These are phyloP conservation scores for Petrocephalus schoutedeni DNA, from an alignment of 2,797 vertebrate species.

Conservation along the genomic window DNA sequence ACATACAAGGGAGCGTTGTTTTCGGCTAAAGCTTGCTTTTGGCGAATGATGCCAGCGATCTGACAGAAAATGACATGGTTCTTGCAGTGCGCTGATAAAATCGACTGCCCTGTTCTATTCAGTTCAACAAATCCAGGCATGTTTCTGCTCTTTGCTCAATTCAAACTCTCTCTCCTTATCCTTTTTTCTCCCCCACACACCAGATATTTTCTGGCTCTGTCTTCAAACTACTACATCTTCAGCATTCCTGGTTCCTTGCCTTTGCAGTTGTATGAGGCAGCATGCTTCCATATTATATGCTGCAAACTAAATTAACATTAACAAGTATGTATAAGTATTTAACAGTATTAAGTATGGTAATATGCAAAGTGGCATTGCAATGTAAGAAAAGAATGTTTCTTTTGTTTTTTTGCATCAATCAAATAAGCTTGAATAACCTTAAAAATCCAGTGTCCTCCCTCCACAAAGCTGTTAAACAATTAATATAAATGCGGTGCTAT, in stretches of 20 bases:
- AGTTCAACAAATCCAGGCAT: conserved; percentile 15
- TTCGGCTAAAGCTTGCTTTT: neutral
- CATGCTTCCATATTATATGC: neutral
- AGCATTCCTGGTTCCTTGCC: neutral
- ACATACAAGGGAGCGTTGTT: neutral
- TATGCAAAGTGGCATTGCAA: neutral
- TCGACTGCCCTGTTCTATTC: neutral
- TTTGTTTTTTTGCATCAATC: neutral
- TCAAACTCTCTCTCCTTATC: neutral
- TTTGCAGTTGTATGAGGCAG: neutral
- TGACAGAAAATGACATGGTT: neutral
- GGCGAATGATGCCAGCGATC: neutral
- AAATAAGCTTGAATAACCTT: neutral
- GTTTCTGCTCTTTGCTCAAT: conserved; percentile 13
- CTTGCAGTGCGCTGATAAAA: conserved; percentile 1
- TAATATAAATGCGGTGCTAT: neutral
- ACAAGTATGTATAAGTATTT: too few species aligned
- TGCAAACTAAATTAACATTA: neutral
- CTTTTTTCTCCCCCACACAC: neutral
- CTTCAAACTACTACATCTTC: neutral
- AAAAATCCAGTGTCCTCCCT: neutral
- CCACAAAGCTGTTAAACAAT: neutral
- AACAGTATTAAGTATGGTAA: neutral
- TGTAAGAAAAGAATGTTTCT: neutral
- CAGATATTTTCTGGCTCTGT: neutral